phyloP scores from a whole-genome alignment of 2,888 invertebrate species.

The Dynastes maya region DNA sequence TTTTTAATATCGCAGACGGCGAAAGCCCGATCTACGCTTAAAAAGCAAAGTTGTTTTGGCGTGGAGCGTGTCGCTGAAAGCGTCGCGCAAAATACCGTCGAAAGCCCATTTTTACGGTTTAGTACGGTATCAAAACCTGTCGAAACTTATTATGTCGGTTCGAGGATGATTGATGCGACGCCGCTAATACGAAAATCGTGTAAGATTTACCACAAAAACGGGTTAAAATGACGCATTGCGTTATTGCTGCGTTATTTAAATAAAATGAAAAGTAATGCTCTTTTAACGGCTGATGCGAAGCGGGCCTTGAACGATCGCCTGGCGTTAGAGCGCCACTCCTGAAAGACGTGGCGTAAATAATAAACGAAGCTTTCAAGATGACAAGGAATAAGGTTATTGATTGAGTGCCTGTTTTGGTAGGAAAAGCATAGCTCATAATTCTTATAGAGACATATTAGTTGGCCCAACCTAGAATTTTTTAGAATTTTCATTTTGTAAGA shows the following conservation, averaged over 20 bases:
- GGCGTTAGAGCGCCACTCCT: neutral
- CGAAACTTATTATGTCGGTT: constrained; percentile 33
- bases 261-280: neutral
- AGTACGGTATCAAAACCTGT: too few species aligned
- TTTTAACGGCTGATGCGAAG: too few species aligned
- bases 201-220: constrained; percentile 30
- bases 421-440: neutral
- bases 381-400: constrained; percentile 52
- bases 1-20: too few species aligned
- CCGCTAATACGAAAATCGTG: constrained; percentile 42
- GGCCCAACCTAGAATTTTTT: too few species aligned
- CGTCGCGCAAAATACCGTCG: too few species aligned
- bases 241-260: constrained; percentile 11
- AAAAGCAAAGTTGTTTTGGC: too few species aligned
- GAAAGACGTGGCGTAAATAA: constrained; percentile 46
- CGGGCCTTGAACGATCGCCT: neutral
- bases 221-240: constrained; percentile 35
- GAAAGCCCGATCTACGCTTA: too few species aligned
- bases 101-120: too few species aligned
- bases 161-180: constrained; percentile 29
- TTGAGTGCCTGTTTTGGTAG: constrained; percentile 52
- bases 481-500: too few species aligned
- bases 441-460: too few species aligned
- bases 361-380: constrained; percentile 57
- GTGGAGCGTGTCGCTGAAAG: too few species aligned